Evolutionary conservation across 2,888 invertebrate species (phyloP).

Genomic region (Clunio marinus): DNA sequence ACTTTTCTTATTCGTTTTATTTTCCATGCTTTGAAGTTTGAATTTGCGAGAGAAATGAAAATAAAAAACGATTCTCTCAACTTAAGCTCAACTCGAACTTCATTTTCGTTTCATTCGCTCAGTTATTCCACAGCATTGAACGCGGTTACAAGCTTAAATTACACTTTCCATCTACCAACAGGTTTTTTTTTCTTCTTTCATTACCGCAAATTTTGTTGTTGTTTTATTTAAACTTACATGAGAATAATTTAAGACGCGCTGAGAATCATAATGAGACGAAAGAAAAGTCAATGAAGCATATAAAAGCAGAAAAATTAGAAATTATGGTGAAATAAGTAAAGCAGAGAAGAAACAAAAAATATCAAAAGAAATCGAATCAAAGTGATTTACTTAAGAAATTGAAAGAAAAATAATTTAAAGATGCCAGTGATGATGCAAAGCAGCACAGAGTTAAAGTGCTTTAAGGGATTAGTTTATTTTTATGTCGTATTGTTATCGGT

Average conservation of each 20-base stretch:
- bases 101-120: neutral
- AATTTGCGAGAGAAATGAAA: neutral
- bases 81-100: neutral
- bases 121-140: neutral
- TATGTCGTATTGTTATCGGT: slow-evolving; percentile 51
- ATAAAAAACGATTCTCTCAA: neutral
- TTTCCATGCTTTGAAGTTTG: neutral
- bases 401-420: slow-evolving; percentile 6
- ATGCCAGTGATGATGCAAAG: slow-evolving; percentile 35
- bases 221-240: no score
- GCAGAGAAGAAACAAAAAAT: neutral
- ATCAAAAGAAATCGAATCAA: neutral
- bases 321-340: no score
- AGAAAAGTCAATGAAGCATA: slow-evolving; percentile 16
- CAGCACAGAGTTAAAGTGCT: slow-evolving; percentile 47
- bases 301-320: no score
- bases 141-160: neutral
- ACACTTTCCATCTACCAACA: neutral
- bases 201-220: neutral
- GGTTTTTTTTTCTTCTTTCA: slow-evolving; percentile 8
- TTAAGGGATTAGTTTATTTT: slow-evolving; percentile 52
- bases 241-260: neutral
- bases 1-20: neutral
- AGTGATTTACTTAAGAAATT: neutral
- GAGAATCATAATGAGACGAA: slow-evolving; percentile 29